Evolutionary conservation across 2,888 invertebrate genomes (phyloP), one percentile per base, ranked within the genome.

Genomic region (Synanthedon myopaeformis): DNA sequence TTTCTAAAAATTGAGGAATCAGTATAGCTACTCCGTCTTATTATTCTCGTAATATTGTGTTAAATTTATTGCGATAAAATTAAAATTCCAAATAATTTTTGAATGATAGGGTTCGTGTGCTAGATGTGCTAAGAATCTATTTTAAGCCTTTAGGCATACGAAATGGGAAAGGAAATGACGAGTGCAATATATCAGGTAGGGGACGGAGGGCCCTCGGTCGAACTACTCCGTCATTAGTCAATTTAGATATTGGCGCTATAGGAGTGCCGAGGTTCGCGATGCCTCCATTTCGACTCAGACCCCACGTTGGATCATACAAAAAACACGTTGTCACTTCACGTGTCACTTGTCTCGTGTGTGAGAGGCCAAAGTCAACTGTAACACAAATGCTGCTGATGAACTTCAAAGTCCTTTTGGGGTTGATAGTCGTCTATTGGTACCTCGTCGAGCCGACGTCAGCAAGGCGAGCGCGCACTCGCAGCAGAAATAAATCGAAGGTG

Each of bases 401-500:
- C 61, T 58, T 66, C 28, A 70, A 68, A 55, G 53, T 69, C 28
- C 57, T 79, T 54, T 55, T 76, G 51, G 63, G 62, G 52, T 54
- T 80, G 48, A 55, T 81, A 2, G 54, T 79, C 17, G 52, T 78
- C 4, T 76, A 62, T 58, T 74, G 65, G 62, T 67, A 70, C 59
- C 60, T 76, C 42, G 58, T 74, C 45, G 64, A 66, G 17, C 65
- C 79, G 42, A 74, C 73, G 55, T 79, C 79, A 17, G 92, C 90
- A 3, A 88, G 95, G 51, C 90, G 94, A 65, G 94, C 92, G 10
- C 89, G 94, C 56, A 87, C 90, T 41, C 89, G 94, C 65, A 89
- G 92, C 61, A 91, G 93, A 65, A 92, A 92, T 52, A 94, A 93
- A 70, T 94, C 94, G 0, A 91, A 93, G 87, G 93, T 92, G 70